Conservation (phyloP, 92 coral and sea anemone genomes). For the Porites rus region DNA sequence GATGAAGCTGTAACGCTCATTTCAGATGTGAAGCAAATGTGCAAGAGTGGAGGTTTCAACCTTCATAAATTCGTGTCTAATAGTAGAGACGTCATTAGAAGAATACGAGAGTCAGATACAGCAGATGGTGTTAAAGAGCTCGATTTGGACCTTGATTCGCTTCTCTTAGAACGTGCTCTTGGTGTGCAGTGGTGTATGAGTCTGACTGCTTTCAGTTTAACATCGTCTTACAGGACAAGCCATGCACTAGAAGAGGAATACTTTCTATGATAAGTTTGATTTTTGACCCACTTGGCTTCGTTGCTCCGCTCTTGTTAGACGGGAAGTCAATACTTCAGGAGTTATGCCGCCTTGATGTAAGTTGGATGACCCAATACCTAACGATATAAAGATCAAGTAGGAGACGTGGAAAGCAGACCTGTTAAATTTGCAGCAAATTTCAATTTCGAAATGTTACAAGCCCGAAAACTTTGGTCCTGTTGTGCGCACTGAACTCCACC, state of each 20-base stretch:
- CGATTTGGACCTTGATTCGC: no score
- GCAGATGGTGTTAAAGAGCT: no score
- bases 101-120: no score
- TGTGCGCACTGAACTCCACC: slow-evolving; percentile 43
- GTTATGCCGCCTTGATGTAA: no score
- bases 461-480: slow-evolving; percentile 49
- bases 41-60: no score
- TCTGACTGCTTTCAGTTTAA: neutral
- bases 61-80: no score
- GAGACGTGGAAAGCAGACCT: slow-evolving; percentile 22
- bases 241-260: neutral
- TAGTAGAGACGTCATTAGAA: no score
- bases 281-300: no score
- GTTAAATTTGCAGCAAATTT: slow-evolving; percentile 1
- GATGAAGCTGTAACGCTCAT: slow-evolving; percentile 60
- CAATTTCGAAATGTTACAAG: slow-evolving; percentile 58
- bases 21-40: slow-evolving; percentile 47
- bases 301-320: no score
- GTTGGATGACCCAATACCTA: no score
- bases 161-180: slow-evolving; percentile 12
- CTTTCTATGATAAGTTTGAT: slow-evolving; percentile 27
- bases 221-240: slow-evolving; percentile 26
- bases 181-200: slow-evolving; percentile 49
- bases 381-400: no score
- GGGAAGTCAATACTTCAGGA: no score